These are phyloP conservation scores for Gymnothorax reevesii DNA, from an alignment of 2,797 vertebrate species.

Conservation along the genomic window DNA sequence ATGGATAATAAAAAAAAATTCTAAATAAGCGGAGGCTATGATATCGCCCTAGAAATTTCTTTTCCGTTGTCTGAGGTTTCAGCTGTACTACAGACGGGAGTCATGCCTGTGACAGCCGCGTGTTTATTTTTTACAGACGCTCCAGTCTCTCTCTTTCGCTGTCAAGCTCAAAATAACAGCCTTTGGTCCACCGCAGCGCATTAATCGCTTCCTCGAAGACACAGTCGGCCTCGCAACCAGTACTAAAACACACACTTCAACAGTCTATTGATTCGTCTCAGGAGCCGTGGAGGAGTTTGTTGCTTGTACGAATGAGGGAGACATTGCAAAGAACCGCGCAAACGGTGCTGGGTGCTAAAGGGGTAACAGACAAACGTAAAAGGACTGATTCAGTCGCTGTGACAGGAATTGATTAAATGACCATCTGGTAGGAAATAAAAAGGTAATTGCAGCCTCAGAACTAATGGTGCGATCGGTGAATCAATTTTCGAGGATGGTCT, in stretches of 20 bases:
- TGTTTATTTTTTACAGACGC: neutral
- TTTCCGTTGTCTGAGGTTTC: no score
- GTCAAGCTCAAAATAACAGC: neutral
- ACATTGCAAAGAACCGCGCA: neutral
- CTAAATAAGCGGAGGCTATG: no score
- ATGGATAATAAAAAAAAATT: no score
- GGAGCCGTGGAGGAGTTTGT: neutral
- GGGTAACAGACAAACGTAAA: slow-evolving; percentile 16
- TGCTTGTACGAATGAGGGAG: neutral
- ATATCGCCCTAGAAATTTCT: no score
- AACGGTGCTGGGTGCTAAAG: slow-evolving; percentile 5
- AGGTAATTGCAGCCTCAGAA: slow-evolving; percentile 39
- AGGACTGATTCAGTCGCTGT: slow-evolving; percentile 38
- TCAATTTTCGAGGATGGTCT: slow-evolving; percentile 24
- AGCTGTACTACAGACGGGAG: no score
- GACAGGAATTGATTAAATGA: slow-evolving; percentile 56
- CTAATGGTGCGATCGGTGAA: slow-evolving; percentile 41
- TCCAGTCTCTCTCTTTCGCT: neutral
- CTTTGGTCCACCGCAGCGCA: neutral
- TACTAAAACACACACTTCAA: neutral
- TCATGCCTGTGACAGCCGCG: neutral
- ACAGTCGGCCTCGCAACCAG: neutral
- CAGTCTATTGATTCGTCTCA: neutral
- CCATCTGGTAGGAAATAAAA: slow-evolving; percentile 35
- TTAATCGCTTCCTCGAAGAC: neutral